Evolutionary conservation across 2,113 vertebrate species (phyloP).

Genomic region (Neolamprologus fasciatus): DNA sequence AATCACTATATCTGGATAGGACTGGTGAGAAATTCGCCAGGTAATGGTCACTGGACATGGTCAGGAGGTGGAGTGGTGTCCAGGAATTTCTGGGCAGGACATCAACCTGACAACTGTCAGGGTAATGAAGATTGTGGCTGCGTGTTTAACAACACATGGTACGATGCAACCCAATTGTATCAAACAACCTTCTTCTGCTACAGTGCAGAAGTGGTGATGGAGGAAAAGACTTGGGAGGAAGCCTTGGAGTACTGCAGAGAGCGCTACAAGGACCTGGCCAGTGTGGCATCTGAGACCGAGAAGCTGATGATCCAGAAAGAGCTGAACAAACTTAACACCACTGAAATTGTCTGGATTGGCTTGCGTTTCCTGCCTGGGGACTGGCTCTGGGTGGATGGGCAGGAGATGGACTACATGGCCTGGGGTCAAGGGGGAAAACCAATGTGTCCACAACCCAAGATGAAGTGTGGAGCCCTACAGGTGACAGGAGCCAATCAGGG

Average conservation of each 20-base stretch:
- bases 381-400: background rate
- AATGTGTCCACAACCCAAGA: background rate
- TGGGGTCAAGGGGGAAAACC: background rate
- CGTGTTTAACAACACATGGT: rapidly evolving
- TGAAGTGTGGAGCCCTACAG: background rate
- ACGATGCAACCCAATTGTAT: rapidly evolving
- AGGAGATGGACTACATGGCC: rapidly evolving
- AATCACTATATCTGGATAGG: background rate
- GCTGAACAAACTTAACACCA: background rate
- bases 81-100: background rate
- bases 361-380: background rate
- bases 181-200: background rate
- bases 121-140: background rate
- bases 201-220: background rate
- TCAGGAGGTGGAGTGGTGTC: constrained; percentile 3
- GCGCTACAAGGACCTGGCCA: background rate
- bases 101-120: background rate
- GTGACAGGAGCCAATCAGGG: background rate
- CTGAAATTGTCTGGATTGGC: rapidly evolving
- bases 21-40: background rate
- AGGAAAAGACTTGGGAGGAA: background rate
- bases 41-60: background rate
- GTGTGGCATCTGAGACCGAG: constrained; percentile 9
- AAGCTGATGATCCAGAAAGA: background rate
- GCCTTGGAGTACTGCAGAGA: background rate